phyloP scores from a whole-genome alignment of 2,797 vertebrate genomes.

The Siniperca scherzeri region DNA sequence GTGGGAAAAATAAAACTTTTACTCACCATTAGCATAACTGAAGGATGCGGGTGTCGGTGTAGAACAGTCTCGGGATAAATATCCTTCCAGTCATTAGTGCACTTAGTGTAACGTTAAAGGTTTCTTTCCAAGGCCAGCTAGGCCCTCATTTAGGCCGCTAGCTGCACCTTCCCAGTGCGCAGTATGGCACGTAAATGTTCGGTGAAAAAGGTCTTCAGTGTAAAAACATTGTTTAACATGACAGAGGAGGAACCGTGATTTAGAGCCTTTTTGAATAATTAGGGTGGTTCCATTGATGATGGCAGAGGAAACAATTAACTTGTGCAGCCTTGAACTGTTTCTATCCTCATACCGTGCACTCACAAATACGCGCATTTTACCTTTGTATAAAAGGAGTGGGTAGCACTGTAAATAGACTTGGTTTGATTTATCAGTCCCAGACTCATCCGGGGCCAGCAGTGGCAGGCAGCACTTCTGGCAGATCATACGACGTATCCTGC shows the following conservation, averaged over 20 bases:
- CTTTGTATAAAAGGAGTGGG: no score
- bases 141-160: background rate
- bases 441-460: background rate
- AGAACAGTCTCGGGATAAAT: background rate
- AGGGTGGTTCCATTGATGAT: background rate
- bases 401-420: background rate
- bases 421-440: background rate
- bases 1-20: background rate
- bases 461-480: background rate
- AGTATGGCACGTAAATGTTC: background rate
- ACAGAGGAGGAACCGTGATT: background rate
- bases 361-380: background rate
- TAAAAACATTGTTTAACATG: background rate
- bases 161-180: background rate
- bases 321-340: background rate
- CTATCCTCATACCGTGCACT: no score
- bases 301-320: background rate
- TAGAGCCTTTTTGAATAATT: background rate
- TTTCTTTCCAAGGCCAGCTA: background rate
- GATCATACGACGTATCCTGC: background rate
- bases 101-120: background rate
- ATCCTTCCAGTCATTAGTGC: background rate
- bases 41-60: background rate
- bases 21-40: constrained; percentile 1
- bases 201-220: background rate